Evolutionary conservation across 1,140 invertebrate genomes (phyloP), one percentile per base, ranked within the genome.

Genomic region (Conus betulinus): DNA sequence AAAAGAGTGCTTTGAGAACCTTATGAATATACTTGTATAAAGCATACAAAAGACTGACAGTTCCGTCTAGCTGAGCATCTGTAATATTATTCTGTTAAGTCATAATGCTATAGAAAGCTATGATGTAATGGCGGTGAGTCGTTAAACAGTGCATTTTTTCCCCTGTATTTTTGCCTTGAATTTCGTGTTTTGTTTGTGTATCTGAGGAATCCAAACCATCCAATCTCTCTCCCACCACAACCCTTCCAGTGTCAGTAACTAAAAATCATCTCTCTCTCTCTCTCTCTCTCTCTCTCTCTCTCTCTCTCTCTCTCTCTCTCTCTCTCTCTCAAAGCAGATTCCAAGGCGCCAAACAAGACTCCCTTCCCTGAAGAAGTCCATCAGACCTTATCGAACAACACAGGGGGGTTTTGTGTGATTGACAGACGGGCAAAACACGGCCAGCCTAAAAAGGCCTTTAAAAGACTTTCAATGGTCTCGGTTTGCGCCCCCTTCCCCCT

Each of bases 351-450:
- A 71, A 20, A 13, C 6, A 6, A 7, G 6, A 20, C 6, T 6
- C 20, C 67, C 20, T 23, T 23, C 20, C 20, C 67, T 1, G 13
- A 23, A n/a, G 67, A 23, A 23, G 67, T 51, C 76, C 25, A 39
- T 39, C 76, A 78, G 76, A 11, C 8, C 25, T 78, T 13, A 78
- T 78, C 76, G 76, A 78, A 78, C 76, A 78, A 78, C 76, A 78
- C 23, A 23, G 20, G 17, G 17, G 67, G 67, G 13, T 23, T 71
- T 71, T 71, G 67, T 71, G 6, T 71, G 67, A 71, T 71, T 71
- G 67, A n/a, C 67, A 71, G 67, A 39, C 25, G 76, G 6, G 76
- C 76, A 78, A 78, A 78, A 10, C 27, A n/a, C 76, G 15, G 0
- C 8, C 25, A 39, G 7, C 76, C 25, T 17, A 0, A 78, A 78